Evolutionary conservation across 2,888 invertebrate species (phyloP).

Genomic region (Agonopterix heracliana): DNA sequence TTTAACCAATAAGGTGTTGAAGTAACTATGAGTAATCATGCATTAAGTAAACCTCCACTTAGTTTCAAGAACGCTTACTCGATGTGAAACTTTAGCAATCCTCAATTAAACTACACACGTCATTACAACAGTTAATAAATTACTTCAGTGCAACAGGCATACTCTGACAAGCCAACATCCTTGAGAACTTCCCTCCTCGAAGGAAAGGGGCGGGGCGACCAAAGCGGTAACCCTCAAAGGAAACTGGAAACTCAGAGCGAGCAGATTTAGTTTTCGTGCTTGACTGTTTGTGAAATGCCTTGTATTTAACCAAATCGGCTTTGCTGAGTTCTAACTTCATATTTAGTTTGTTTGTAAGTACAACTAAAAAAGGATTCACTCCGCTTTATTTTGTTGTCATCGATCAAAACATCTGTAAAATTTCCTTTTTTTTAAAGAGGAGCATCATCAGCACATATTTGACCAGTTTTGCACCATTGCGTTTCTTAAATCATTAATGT

Average conservation of each 20-base stretch:
- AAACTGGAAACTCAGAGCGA: neutral
- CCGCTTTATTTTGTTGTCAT: too few species aligned
- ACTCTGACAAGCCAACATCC: constrained; percentile 8
- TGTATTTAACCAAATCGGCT: constrained; percentile 3
- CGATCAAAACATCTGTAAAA: too few species aligned
- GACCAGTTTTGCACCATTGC: too few species aligned
- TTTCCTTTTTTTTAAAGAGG: too few species aligned
- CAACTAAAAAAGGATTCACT: too few species aligned
- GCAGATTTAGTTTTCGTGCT: constrained; percentile 6
- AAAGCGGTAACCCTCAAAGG: constrained; percentile 8
- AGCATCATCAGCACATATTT: too few species aligned
- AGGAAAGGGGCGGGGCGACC: neutral
- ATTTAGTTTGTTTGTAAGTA: too few species aligned
- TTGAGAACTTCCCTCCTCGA: constrained; percentile 5
- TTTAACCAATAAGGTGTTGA: too few species aligned
- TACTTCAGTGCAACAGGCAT: constrained; percentile 6
- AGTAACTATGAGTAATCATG: too few species aligned
- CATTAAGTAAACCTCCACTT: too few species aligned
- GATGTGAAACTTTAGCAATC: neutral
- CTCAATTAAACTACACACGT: neutral
- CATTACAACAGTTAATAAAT: constrained; percentile 1
- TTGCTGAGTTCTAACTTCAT: constrained; percentile 1
- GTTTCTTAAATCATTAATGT: too few species aligned
- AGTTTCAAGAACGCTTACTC: neutral
- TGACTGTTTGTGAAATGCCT: constrained; percentile 7